Evolutionary conservation across 2,113 vertebrate genomes (phyloP), one percentile per base, ranked within the genome.

Genomic region (Hystrix cristata): DNA sequence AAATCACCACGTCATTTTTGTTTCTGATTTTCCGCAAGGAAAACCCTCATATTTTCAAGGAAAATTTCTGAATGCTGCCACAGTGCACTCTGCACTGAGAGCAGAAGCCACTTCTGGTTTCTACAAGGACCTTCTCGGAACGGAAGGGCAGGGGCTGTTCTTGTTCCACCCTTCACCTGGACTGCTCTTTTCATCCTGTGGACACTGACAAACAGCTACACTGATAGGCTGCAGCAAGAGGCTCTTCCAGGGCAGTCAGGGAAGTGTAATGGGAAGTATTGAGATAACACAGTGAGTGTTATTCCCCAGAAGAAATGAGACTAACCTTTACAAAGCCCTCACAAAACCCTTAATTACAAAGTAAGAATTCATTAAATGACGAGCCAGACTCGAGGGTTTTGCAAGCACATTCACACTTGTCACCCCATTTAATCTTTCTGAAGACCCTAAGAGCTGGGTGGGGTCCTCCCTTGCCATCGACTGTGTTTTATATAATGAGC

Each of bases 321-420:
- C 4, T 23, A 91, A 86, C 34, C 8, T 60, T 83, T 76, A 94
- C 59, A 93, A 93, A 96, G 80, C 48, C 74, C 8, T 83, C 60
- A 71, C 31, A 57, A 76, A 85, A 29, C 18, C 60, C 7, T 53
- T 55, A 34, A 10, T 86, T 91, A 87, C 29, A 91, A 82, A 72
- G 31, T 72, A 95, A 94, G 84, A 94, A 94, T 94, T 92, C 71
- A 90, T 90, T 71, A 89, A 91, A 84, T 60, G 34, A 92, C 72
- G 89, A 38, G 60, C 53, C 62, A 64, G 87, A 87, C 2, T 65
- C 5, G 43, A 21, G 34, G 79, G 72, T 76, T 93, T 82, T 83
- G 23, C 64, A 78, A 94, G 83, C 51, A 90, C n/a, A 69, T 9
- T 89, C 81, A 81, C 29, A 86, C 10, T 51, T 10, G 81, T 59